Percentiles rank a stretch among this genome's conserved stretches.
These are phyloP conservation scores for Drosophila histrio DNA, from an alignment of 2,888 invertebrate genomes.

Conservation along the genomic window DNA sequence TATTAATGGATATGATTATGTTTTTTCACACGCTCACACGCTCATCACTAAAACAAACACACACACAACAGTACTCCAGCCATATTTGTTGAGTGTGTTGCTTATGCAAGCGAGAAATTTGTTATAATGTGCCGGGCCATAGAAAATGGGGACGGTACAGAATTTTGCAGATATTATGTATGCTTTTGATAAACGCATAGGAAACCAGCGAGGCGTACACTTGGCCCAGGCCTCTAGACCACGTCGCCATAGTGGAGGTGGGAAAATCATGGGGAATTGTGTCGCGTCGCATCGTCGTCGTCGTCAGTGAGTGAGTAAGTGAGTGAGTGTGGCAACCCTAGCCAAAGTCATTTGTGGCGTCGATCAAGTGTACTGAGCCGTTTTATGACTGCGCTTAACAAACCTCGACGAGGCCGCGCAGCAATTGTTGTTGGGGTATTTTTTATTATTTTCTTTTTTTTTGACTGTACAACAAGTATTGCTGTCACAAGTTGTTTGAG, in stretches of 20 bases:
- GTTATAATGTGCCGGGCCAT: conserved; percentile 75
- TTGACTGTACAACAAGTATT: conserved; percentile 1
- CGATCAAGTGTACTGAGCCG: conserved; percentile 79
- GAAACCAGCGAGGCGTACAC: conserved; percentile 72
- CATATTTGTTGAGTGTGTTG: conserved; percentile 64
- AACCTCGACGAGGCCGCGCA: conserved; percentile 59
- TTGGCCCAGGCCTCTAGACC: conserved; percentile 57
- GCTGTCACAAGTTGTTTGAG: conserved; percentile 53
- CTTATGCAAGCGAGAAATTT: conserved; percentile 81
- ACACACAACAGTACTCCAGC: conserved; percentile 6
- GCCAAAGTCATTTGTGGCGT: conserved; percentile 75
- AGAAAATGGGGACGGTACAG: conserved; percentile 46
- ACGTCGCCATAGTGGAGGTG: not conserved
- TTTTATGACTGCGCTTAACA: conserved; percentile 78
- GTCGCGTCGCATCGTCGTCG: not conserved
- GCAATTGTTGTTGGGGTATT: conserved; percentile 40
- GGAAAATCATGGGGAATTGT: not conserved
- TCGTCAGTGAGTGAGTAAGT: not conserved
- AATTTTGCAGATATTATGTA: conserved; percentile 59
- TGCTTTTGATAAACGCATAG: conserved; percentile 78
- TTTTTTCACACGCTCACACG: conserved; percentile 30
- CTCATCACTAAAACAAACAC: conserved; percentile 49
- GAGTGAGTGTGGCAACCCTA: conserved; percentile 43
- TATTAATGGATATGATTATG: not conserved
- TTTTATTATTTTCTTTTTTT: conserved; percentile 12